Evolutionary conservation across 1,140 invertebrate species (phyloP).

Genomic region (Protaetia brevitarsis): DNA sequence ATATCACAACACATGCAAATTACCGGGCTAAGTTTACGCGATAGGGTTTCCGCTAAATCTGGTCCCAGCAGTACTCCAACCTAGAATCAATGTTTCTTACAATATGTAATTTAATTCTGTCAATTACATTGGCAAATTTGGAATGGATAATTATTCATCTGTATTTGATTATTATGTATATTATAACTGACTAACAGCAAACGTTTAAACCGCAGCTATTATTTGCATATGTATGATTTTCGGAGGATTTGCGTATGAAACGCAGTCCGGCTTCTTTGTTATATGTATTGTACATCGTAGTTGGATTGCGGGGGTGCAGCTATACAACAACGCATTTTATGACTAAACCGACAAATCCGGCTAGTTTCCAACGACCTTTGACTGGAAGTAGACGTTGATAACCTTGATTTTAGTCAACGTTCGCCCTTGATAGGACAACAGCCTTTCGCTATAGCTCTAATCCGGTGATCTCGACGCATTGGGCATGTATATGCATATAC

Average conservation of each 20-base stretch:
- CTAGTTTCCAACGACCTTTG: constrained; percentile 19
- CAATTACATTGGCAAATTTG: no score
- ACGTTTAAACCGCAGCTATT: background rate
- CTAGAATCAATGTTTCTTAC: no score
- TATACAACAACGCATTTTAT: background rate
- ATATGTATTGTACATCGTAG: no score
- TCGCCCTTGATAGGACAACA: constrained; percentile 21
- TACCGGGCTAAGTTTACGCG: no score
- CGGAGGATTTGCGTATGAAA: background rate
- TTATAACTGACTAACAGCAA: no score
- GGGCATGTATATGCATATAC: no score
- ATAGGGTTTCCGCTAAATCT: no score
- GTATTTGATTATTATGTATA: no score
- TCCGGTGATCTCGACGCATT: background rate
- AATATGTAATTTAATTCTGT: no score
- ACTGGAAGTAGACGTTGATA: constrained; percentile 12
- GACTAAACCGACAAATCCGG: constrained; percentile 13
- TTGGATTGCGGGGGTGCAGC: background rate
- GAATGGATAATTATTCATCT: no score
- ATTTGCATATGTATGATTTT: background rate
- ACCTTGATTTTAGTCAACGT: constrained; percentile 2
- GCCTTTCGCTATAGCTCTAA: constrained; percentile 13
- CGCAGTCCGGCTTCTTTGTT: background rate
- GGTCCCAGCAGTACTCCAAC: no score
- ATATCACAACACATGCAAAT: no score